Conservation (phyloP, 2,113 vertebrate species). For the Neoarius graeffei region DNA sequence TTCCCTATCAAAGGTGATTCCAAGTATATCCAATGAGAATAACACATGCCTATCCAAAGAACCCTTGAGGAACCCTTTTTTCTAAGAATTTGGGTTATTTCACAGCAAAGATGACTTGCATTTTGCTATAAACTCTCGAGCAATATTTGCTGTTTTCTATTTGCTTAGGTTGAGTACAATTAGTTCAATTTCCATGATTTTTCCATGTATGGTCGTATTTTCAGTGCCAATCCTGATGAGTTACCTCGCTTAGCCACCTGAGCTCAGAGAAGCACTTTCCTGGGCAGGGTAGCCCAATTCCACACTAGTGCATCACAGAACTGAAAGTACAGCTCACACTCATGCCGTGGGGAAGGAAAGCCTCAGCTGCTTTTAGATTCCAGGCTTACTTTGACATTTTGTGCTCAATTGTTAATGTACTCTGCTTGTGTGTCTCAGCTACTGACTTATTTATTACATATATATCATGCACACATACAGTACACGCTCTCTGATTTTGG, state of each 20-base stretch:
- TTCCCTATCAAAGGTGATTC: neutral
- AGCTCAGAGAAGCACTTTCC: slow-evolving; percentile 7
- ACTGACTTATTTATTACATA: slow-evolving; percentile 70
- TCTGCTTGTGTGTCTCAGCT: slow-evolving; percentile 58
- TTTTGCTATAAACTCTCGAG: neutral
- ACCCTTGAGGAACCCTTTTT: neutral
- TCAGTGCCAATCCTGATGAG: neutral
- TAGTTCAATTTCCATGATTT: slow-evolving; percentile 14
- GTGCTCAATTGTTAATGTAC: slow-evolving; percentile 65
- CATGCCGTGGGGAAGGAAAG: slow-evolving; percentile 40
- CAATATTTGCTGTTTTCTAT: neutral
- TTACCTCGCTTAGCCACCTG: slow-evolving; percentile 5
- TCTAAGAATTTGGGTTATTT: neutral
- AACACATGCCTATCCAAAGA: neutral
- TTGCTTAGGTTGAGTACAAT: neutral
- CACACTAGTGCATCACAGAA: slow-evolving; percentile 40
- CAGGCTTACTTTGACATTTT: slow-evolving; percentile 68
- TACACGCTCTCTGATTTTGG: neutral
- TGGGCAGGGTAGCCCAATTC: slow-evolving; percentile 33
- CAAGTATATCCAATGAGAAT: neutral
- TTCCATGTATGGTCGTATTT: neutral
- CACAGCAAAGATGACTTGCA: neutral
- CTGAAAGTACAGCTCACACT: slow-evolving; percentile 36
- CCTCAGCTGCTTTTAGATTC: slow-evolving; percentile 58
- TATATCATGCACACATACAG: slow-evolving; percentile 38